phyloP scores from a whole-genome alignment of 37 sponge, comb jelly and placozoan genomes.

The Oscarella lobularis region DNA sequence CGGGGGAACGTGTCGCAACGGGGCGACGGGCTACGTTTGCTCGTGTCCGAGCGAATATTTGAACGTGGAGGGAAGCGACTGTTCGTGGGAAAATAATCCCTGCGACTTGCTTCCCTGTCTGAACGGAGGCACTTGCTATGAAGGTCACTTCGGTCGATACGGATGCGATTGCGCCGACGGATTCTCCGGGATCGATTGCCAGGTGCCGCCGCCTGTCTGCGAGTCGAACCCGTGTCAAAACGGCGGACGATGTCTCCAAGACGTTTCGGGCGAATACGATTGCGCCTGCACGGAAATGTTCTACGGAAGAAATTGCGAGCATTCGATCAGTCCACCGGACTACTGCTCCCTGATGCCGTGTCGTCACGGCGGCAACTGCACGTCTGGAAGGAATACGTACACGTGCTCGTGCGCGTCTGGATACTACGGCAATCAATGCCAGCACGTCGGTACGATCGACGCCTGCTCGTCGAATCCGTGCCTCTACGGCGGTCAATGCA shows the following conservation, averaged over 20 bases:
- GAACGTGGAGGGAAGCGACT: conserved; percentile 45
- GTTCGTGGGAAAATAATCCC: conserved; percentile 44
- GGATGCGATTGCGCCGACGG: conserved; percentile 26
- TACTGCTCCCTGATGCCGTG: conserved; percentile 9
- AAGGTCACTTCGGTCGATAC: conserved; percentile 14
- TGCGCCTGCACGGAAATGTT: conserved; percentile 29
- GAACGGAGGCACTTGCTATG: conserved; percentile 52
- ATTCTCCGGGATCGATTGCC: conserved; percentile 30
- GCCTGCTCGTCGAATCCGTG: conserved; percentile 10
- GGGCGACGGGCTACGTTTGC: conserved; percentile 9
- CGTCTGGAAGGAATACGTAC: conserved; percentile 21
- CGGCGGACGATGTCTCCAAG: not conserved
- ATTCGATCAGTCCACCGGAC: conserved; percentile 16
- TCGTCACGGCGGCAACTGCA: conserved; percentile 21
- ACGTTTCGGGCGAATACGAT: conserved; percentile 18
- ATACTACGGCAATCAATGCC: conserved; percentile 16
- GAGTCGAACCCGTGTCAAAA: not conserved
- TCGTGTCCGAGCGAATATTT: conserved; percentile 50
- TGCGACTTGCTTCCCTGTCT: conserved; percentile 57
- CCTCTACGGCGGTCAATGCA: conserved; percentile 18
- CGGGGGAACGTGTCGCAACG: not conserved
- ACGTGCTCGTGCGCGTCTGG: conserved; percentile 38
- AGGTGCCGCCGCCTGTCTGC: not conserved
- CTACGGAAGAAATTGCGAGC: conserved; percentile 33
- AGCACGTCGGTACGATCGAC: conserved; percentile 10